Conservation (phyloP, 2,113 vertebrate species). For the Centrocercus urophasianus region DNA sequence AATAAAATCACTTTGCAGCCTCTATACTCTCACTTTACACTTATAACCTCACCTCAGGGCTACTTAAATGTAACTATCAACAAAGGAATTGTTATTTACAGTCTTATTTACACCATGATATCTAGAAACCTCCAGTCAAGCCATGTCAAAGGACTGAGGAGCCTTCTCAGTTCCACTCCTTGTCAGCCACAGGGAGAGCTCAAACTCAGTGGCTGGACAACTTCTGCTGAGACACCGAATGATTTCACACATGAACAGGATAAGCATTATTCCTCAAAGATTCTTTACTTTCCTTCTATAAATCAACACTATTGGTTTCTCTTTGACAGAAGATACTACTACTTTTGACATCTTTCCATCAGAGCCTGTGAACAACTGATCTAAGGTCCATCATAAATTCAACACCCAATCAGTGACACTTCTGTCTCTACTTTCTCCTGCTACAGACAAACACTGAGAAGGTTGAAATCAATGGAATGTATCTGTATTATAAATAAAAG, state of each 20-base stretch:
- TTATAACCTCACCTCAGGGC: not conserved
- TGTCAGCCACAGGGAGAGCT: not conserved
- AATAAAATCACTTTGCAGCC: not conserved
- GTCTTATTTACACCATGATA: not conserved
- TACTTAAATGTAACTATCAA: not conserved
- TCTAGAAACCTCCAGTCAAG: not conserved
- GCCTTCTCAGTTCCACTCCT: not conserved
- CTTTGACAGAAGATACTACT: not conserved
- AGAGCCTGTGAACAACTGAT: not conserved
- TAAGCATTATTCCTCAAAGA: not conserved
- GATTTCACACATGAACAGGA: not conserved
- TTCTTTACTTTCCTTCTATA: not conserved
- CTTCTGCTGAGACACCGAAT: not conserved
- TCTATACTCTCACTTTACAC: not conserved
- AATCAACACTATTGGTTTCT: rapidly evolving
- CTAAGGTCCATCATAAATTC: not conserved
- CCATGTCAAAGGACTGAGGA: not conserved
- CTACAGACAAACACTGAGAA: not conserved
- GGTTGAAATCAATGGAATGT: not conserved
- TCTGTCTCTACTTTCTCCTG: not conserved
- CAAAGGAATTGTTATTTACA: not conserved
- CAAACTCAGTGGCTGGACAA: not conserved
- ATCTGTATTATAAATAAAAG: not conserved
- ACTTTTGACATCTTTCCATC: not conserved
- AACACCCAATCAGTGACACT: not conserved